Evolutionary conservation across 2,797 vertebrate genomes (phyloP).

Genomic region (Miichthys miiuy): DNA sequence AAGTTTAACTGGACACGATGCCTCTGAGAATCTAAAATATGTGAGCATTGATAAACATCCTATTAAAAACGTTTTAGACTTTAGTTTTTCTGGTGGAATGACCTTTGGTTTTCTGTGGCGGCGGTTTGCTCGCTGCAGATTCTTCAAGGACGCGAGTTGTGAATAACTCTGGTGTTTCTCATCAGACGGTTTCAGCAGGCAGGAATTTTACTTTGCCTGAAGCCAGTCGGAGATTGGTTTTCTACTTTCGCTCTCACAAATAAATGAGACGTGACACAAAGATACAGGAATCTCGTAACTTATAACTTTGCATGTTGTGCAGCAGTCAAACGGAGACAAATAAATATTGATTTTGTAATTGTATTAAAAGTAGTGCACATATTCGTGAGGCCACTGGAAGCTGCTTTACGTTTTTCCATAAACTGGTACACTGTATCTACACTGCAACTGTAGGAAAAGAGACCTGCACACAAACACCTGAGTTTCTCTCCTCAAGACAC

Average conservation of each 20-base stretch:
- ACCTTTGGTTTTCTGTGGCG: neutral
- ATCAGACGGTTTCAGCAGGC: neutral
- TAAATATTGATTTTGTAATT: neutral
- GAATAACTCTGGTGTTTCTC: slow-evolving; percentile 22
- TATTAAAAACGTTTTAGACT: too few species aligned
- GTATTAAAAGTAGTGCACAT: neutral
- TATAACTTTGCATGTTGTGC: neutral
- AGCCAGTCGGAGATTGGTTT: slow-evolving; percentile 8
- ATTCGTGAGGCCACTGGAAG: neutral
- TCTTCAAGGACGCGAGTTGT: slow-evolving; percentile 21
- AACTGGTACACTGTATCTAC: neutral
- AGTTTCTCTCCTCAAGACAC: neutral
- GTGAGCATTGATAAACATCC: neutral
- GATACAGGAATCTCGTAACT: neutral
- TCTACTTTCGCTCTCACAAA: neutral
- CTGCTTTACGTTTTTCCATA: neutral
- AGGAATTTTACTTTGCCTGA: neutral
- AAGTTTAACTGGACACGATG: neutral
- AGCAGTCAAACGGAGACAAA: neutral
- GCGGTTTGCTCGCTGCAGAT: neutral
- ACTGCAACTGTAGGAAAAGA: neutral
- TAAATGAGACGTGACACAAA: slow-evolving; percentile 33
- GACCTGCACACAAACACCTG: too few species aligned
- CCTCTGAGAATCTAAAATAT: neutral
- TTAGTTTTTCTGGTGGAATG: neutral